Evolutionary conservation across 2,888 invertebrate genomes (phyloP), one percentile per base, ranked within the genome.

Genomic region (Thelaira solivaga): DNA sequence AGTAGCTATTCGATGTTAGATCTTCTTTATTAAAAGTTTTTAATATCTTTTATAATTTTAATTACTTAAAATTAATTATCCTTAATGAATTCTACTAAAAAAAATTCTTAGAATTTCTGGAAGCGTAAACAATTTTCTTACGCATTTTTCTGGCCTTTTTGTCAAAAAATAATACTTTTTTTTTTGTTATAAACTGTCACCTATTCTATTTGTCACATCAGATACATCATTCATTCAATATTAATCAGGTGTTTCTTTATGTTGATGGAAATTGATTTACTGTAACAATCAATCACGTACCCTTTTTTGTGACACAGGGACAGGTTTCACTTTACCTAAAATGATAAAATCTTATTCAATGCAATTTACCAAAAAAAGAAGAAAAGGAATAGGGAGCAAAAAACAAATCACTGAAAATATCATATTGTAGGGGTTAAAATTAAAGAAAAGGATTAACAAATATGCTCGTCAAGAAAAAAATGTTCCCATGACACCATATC

Each of bases 261-360:
- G n/a, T 59, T 49, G 26, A 26, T 29, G 53, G 62, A 13, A 62
- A 62, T n/a, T 41, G 4, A 1, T 31, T 41, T 34, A 55, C 18
- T 43, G 51, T 18, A 51, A 59, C 65, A 26, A 78, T 78, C 78
- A 65, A 78, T 78, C 74, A 74, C 67, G 34, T 26, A 62, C 31
- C 24, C 59, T 24, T 45, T 65, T n/a, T n/a, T n/a, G n/a, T n/a
- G n/a, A n/a, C n/a, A n/a, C n/a, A 59, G 53, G 74, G 74, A 73
- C 78, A 65, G 74, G 61, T 71, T 65, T 61, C 62, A 36, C 34
- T 68, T 57, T 68, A 43, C 47, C 34, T 34, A 34, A 55, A 43
- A 57, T 78, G 74, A 78, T 78, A 74, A 78, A 78, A 78, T 78
- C 78, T 78, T 78, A 74, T 53, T 24, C 74, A 78, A 74, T 57